These are phyloP conservation scores for Harpagifer antarcticus DNA, from an alignment of 2,797 vertebrate genomes.

Conservation along the genomic window DNA sequence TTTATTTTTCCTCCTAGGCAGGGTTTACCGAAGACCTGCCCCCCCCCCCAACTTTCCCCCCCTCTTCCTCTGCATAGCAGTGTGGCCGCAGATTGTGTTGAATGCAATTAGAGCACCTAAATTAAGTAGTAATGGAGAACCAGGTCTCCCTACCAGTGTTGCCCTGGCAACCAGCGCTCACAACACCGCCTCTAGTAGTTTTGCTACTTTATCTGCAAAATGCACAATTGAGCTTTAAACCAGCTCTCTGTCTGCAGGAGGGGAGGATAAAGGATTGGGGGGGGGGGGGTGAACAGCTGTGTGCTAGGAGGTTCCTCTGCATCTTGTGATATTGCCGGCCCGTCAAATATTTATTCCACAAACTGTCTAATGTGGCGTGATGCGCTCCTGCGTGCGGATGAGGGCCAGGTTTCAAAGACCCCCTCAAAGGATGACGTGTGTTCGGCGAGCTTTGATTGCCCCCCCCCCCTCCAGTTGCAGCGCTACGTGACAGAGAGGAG, in stretches of 20 bases:
- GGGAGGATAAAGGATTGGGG: conserved; percentile 51
- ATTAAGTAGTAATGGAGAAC: conserved; percentile 99
- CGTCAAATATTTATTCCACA: conserved; percentile 92
- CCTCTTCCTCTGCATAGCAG: conserved; percentile 90
- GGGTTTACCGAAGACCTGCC: conserved; percentile 47
- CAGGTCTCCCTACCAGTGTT: conserved; percentile 97
- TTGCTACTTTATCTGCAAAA: conserved; percentile 99
- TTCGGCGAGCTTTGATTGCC: conserved; percentile 75
- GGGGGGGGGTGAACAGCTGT: conserved; percentile 86
- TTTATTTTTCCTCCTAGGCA: conserved; percentile 56
- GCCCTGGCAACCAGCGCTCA: conserved; percentile 96
- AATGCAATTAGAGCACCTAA: conserved; percentile 99
- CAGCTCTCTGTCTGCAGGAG: conserved; percentile 87
- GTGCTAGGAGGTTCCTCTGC: conserved; percentile 90
- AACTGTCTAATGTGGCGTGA: conserved; percentile 83
- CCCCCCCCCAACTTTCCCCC: conserved; percentile 46
- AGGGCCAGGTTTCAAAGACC: conserved; percentile 77
- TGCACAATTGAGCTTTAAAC: conserved; percentile 99
- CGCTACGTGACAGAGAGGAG: conserved; percentile 52
- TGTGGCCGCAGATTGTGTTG: conserved; percentile 96
- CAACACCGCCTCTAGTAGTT: conserved; percentile 99
- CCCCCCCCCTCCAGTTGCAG: conserved; percentile 58
- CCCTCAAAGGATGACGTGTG: conserved; percentile 73
- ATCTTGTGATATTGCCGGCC: conserved; percentile 92
- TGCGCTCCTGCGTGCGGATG: conserved; percentile 60